Percentiles rank a stretch among this genome's conserved stretches.
These are phyloP conservation scores for Distichodus sexfasciatus DNA, from an alignment of 2,797 vertebrate species.

Conservation along the genomic window DNA sequence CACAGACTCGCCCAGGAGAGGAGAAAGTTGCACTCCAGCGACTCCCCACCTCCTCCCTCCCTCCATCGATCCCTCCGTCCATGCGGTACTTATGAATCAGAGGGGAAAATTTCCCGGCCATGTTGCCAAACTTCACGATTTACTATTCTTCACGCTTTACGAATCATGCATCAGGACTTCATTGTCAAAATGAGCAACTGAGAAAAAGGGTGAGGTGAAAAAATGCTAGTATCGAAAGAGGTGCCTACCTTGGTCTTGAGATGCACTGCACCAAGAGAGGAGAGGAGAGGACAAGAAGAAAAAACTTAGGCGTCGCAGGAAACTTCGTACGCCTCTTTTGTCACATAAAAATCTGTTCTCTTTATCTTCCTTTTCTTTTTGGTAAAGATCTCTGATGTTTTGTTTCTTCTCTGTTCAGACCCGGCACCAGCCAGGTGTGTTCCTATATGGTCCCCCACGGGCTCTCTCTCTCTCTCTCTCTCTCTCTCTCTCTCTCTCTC, in stretches of 20 bases:
- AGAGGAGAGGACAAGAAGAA: constrained; percentile 1
- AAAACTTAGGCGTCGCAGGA: constrained; percentile 46
- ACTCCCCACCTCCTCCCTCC: constrained; percentile 11
- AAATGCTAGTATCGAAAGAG: neutral
- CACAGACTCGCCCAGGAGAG: constrained; percentile 50
- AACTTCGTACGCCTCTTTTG: constrained; percentile 23
- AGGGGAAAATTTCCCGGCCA: neutral
- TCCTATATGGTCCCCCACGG: neutral
- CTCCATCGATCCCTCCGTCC: neutral
- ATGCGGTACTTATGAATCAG: constrained; percentile 17
- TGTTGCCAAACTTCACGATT: no score
- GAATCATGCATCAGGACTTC: no score
- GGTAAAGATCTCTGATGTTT: constrained; percentile 49
- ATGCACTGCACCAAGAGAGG: constrained; percentile 48
- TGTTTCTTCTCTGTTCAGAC: constrained; percentile 43
- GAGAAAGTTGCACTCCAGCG: constrained; percentile 63
- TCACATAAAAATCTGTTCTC: constrained; percentile 26
- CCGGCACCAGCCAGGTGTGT: constrained; percentile 32
- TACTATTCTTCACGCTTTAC: no score
- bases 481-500: constrained; percentile 18
- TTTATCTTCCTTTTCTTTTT: neutral
- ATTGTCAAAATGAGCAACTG: neutral
- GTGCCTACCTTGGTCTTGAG: constrained; percentile 65
- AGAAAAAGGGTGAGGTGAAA: neutral
- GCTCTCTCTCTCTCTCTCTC: constrained; percentile 15